phyloP scores from a whole-genome alignment of 2,797 vertebrate genomes.

The Urophycis tenuis region DNA sequence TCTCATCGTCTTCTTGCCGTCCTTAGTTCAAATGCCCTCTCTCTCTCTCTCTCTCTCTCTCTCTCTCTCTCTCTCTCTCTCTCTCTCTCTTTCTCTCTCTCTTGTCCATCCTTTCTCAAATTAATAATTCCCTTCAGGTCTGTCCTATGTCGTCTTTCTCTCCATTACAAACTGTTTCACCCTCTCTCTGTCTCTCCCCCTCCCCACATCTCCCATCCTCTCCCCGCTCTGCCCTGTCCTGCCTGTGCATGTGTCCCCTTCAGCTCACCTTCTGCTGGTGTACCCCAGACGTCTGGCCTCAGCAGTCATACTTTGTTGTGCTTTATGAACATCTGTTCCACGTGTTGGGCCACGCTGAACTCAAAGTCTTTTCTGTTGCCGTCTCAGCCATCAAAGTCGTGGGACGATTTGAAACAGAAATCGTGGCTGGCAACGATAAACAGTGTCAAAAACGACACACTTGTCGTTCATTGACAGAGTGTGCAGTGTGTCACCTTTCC shows the following conservation, averaged over 20 bases:
- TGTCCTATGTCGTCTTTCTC: background rate
- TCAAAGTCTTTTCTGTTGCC: too few relatives aligned
- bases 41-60: background rate
- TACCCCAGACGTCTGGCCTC: background rate
- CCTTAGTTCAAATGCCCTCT: background rate
- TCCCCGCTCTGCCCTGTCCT: background rate
- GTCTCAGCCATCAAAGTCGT: background rate
- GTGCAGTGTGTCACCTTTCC: background rate
- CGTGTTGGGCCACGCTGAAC: too few relatives aligned
- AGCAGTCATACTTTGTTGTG: too few relatives aligned
- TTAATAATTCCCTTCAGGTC: conserved; percentile 1
- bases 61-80: background rate
- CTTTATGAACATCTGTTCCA: background rate
- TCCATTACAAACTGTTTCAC: background rate
- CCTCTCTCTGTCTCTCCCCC: conserved; percentile 6
- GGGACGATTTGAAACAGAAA: background rate
- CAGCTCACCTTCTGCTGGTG: conserved; percentile 8
- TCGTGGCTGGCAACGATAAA: background rate
- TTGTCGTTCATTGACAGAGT: background rate
- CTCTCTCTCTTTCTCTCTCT: background rate
- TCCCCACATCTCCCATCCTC: too few relatives aligned
- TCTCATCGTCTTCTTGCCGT: background rate
- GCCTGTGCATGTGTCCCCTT: background rate
- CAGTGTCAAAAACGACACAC: background rate
- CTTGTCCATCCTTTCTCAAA: background rate